Conservation (phyloP, 2,113 vertebrate species). For the Ondatra zibethicus region DNA sequence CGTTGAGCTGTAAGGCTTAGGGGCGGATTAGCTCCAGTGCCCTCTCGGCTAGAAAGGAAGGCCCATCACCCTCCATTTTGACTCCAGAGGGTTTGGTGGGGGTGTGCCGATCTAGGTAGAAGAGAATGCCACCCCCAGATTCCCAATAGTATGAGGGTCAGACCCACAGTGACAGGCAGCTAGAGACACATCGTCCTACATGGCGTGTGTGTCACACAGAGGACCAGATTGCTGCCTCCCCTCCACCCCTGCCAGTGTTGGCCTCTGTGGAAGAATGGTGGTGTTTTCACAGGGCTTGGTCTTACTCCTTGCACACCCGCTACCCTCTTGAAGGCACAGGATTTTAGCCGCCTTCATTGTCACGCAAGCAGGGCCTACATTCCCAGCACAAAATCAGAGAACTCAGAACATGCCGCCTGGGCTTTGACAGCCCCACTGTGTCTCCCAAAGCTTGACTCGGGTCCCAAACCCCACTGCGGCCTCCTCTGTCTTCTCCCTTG, state of each 20-base stretch:
- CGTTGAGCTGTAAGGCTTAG: conserved; percentile 22
- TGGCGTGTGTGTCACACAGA: too few species aligned
- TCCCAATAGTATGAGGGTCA: not conserved
- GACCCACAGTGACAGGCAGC: not conserved
- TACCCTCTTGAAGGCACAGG: not conserved
- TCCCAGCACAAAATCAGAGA: not conserved
- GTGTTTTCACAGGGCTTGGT: not conserved
- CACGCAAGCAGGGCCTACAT: not conserved
- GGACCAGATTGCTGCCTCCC: too few species aligned
- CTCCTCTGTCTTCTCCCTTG: not conserved
- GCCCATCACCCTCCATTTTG: not conserved
- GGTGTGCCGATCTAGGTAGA: not conserved
- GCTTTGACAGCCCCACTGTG: not conserved
- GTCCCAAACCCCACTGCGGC: too few species aligned
- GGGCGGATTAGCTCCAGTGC: not conserved
- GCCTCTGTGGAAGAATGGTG: not conserved
- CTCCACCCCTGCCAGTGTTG: too few species aligned
- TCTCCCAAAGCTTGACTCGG: not conserved
- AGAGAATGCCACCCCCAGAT: not conserved
- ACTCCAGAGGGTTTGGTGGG: not conserved
- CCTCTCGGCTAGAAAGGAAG: rapidly evolving
- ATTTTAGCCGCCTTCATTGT: rapidly evolving
- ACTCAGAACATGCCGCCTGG: not conserved
- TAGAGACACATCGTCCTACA: rapidly evolving
- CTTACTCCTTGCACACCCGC: not conserved